These are phyloP conservation scores for Chelonoidis abingdonii DNA, from an alignment of 2,113 vertebrate genomes.

Conservation along the genomic window DNA sequence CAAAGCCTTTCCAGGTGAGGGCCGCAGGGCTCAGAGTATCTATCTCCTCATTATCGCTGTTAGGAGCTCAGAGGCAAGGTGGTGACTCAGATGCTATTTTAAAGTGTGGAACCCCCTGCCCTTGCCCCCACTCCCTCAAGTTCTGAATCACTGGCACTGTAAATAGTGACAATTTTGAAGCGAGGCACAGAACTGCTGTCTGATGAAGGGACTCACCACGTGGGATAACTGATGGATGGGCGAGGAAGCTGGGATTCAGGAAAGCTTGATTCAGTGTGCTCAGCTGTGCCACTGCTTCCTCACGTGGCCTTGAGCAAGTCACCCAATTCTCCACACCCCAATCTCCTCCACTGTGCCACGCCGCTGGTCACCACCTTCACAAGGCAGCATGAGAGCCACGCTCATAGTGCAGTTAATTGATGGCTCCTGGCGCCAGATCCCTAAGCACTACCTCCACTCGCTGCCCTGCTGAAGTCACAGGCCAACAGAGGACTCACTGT, in stretches of 20 bases:
- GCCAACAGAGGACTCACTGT: background rate
- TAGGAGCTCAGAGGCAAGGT: background rate
- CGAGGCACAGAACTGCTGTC: background rate
- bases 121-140: background rate
- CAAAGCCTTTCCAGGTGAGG: background rate
- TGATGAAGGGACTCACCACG: background rate
- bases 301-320: background rate
- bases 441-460: background rate
- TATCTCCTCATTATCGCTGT: background rate
- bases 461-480: background rate
- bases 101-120: background rate
- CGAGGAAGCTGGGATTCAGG: background rate
- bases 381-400: background rate
- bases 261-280: background rate
- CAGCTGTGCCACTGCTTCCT: background rate
- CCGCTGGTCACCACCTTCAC: background rate
- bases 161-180: background rate
- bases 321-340: background rate
- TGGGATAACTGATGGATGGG: too few species aligned
- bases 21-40: background rate
- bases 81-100: background rate
- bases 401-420: background rate
- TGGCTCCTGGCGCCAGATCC: background rate
- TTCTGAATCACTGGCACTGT: background rate
- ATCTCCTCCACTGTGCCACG: background rate